Percentiles rank a stretch among this genome's conserved stretches.
Evolutionary conservation across 2,113 vertebrate genomes (phyloP).

Genomic region (Thinocorus orbignyianus): DNA sequence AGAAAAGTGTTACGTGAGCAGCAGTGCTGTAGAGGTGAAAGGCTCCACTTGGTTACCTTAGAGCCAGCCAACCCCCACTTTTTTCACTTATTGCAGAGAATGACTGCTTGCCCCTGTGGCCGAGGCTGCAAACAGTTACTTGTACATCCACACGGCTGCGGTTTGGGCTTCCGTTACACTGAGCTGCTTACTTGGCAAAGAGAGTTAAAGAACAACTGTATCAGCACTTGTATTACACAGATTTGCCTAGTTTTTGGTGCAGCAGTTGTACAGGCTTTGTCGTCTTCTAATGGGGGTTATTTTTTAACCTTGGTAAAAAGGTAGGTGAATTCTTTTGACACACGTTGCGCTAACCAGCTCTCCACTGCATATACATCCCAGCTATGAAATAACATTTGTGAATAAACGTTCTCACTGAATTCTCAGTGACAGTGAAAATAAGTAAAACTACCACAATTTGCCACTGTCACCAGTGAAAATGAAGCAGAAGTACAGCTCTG

Average conservation of each 20-base stretch:
- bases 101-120: not conserved
- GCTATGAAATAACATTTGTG: not conserved
- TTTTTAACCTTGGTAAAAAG: conserved; percentile 6
- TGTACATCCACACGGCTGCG: not conserved
- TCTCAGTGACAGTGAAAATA: not conserved
- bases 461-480: not conserved
- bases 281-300: not conserved
- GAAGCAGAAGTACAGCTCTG: not conserved
- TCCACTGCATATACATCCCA: not conserved
- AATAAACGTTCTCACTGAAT: not conserved
- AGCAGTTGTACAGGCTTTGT: not conserved
- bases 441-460: not conserved
- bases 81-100: not conserved
- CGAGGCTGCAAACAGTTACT: not conserved
- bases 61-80: not conserved
- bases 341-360: not conserved
- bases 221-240: not conserved
- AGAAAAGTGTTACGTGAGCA: not conserved
- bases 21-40: not conserved
- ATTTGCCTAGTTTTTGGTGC: not conserved
- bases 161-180: not conserved
- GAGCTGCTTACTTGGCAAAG: conserved; percentile 21
- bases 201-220: not conserved
- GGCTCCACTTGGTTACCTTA: not conserved
- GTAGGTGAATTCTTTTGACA: not conserved